Percentiles rank a stretch among this genome's conserved stretches.
phyloP scores from a whole-genome alignment of 2,113 vertebrate species.

The Syngnathus typhle region DNA sequence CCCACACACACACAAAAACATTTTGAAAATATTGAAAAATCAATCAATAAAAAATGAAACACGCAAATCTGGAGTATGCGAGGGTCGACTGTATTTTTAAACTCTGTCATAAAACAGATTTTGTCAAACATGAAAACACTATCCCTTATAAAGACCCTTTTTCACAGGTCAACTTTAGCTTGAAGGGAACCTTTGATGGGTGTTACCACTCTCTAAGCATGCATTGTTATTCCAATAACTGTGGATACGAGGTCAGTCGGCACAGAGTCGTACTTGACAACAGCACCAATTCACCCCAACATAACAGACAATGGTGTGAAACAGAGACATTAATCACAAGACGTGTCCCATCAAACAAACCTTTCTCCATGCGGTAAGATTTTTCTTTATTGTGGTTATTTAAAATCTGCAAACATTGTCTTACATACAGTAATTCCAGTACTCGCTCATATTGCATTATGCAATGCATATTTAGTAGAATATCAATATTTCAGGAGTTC shows the following conservation, averaged over 20 bases:
- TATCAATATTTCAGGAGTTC: background rate
- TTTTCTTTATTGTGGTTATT: background rate
- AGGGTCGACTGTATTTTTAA: too few species aligned
- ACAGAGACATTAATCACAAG: conserved; percentile 39
- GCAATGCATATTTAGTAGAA: too few species aligned
- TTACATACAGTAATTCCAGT: background rate
- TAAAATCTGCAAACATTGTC: background rate
- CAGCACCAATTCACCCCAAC: background rate
- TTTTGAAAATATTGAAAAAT: too few species aligned
- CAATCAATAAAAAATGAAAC: too few species aligned
- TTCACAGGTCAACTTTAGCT: conserved; percentile 50
- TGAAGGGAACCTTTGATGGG: conserved; percentile 23
- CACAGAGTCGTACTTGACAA: conserved; percentile 17
- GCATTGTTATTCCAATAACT: conserved; percentile 10
- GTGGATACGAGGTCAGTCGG: background rate
- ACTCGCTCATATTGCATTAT: background rate
- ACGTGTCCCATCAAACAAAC: conserved; percentile 40
- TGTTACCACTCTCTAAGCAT: conserved; percentile 1
- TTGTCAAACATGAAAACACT: background rate
- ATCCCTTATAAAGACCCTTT: background rate
- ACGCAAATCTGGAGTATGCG: too few species aligned
- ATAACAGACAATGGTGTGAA: conserved; percentile 46
- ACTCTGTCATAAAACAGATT: background rate
- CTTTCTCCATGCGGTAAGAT: conserved; percentile 24
- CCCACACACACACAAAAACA: too few species aligned